Evolutionary conservation across 2,888 invertebrate species (phyloP), one percentile per base, ranked within the genome.

Genomic region (Blastobasis adustella): DNA sequence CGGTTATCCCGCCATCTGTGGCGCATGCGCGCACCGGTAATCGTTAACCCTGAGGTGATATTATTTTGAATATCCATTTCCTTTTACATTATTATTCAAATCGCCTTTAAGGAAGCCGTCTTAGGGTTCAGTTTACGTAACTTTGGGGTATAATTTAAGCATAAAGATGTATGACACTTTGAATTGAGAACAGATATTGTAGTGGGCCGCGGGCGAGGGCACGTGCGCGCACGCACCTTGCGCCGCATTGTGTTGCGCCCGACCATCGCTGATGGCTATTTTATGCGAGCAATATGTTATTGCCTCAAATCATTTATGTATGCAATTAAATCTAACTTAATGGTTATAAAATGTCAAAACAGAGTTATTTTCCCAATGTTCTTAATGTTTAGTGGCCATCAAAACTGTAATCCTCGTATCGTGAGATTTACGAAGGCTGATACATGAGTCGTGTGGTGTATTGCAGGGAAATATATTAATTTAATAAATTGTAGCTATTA

Each of bases 41-140:
- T 87, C 88, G 87, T 88, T 88, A 87, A 87, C 88, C 88, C 87
- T 73, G 87, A 82, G 88, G 88, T 88, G 88, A 87, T 88, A 88
- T 87, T 85, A 86, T 87, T 87, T 86, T 84, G 76, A 86, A 87
- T 85, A 84, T 83, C 75, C 81, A 84, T 83, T 88, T 80, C 79
- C 78, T 82, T 80, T 79, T 75, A 77, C 73, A 78, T 82, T 82
- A 81, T 79, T 81, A 82, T 83, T 82, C 71, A 79, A 84, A 80
- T 73, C 76, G 67, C 70, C 80, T 74, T 82, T 82, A 80, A 69
- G 69, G 60, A 62, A 66, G 63, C 77, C 66, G 41, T 41, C 71
- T 65, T 80, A 86, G 73, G 75, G 87, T 84, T 73, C 75, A 85
- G 69, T 82, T 84, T 82, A 70, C 65, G 70, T 70, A 67, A 71